phyloP scores from a whole-genome alignment of 2,113 vertebrate species.

The human region GRCh38 chr14:87579001-87579500 shows the following conservation, averaged over 20 bases:
- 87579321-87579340: background rate
- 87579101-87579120: background rate
- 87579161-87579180: background rate
- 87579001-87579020: background rate
- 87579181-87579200: background rate
- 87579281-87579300: background rate
- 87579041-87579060: slow-evolving; percentile 55
- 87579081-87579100: background rate
- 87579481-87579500: background rate
- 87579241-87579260: background rate
- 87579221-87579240: background rate
- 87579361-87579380: background rate
- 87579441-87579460: background rate
- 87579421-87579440: background rate
- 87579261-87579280: background rate
- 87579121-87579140: background rate
- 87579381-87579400: background rate
- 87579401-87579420: background rate
- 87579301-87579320: background rate
- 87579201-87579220: background rate
- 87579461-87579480: background rate
- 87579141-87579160: background rate
- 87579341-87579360: background rate
- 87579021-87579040: background rate
- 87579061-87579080: slow-evolving; percentile 48